Evolutionary conservation across 2,797 vertebrate species (phyloP), one percentile per base, ranked within the genome.

Genomic region (Morelia viridis): DNA sequence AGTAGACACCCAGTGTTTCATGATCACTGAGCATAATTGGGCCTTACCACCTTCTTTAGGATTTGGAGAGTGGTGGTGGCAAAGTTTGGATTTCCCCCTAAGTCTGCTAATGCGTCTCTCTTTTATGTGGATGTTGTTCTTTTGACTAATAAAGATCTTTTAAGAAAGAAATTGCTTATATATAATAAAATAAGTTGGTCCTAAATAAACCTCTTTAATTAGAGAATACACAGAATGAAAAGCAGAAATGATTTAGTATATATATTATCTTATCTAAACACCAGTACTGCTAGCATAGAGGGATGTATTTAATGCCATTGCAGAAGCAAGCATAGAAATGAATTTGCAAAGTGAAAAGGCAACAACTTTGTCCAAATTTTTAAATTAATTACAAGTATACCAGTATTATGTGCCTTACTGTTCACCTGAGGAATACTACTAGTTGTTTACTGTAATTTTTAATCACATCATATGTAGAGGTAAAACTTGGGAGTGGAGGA

Each of bases 211-310:
- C 24, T 56, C 19, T 6, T 95, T 95, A 94, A 93, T 92, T 96
- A 93, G 96, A 95, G 93, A 89, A 93, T 71, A 35, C 60, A 92
- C 17, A 53, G 7, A 94, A 85, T 91, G 60, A 93, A 50, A 46
- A 26, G 24, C 91, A 9, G 93, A 96, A 96, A 95, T 92, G 80
- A 65, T 68, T 76, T 94, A 91, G 71, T 96, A 92, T 94, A 93
- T 94, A 95, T 94, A 96, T 94, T 93, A 95, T 95, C 62, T 91
- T 71, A 94, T 94, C 62, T 53, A 90, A 94, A 94, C 93, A 95
- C 94, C 92, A 94, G 41, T 94, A 62, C 92, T 95, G 93, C 89
- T 93, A 95, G 96, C 94, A 94, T 86, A 91, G 93, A 41, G 94
- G 91, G 91, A 94, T 96, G 28, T 87, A 24, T 19, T 24, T 24